Percentiles rank a stretch among this genome's conserved stretches.
These are phyloP conservation scores for Monopterus albus DNA, from an alignment of 2,113 vertebrate genomes.

Conservation along the genomic window DNA sequence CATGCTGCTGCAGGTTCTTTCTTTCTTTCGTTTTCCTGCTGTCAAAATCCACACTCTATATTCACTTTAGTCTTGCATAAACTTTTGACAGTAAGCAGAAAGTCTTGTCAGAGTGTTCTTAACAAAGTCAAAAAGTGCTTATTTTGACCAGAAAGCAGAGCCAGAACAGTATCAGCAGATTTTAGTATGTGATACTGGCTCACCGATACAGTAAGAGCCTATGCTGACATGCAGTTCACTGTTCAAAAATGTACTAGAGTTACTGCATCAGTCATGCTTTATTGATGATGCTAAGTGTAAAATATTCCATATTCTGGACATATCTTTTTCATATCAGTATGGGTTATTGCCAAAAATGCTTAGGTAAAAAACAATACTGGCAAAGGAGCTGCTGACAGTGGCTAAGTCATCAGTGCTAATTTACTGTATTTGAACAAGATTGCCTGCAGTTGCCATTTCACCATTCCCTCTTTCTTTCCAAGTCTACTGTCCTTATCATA, in stretches of 20 bases:
- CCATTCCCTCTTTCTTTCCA: slow-evolving; percentile 16
- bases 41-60: background rate
- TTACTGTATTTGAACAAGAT: slow-evolving; percentile 40
- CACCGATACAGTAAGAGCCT: too few species aligned
- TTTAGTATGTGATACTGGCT: background rate
- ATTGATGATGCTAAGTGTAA: too few species aligned
- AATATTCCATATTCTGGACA: too few species aligned
- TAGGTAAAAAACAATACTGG: too few species aligned
- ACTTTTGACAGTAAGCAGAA: background rate
- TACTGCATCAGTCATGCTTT: too few species aligned
- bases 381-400: slow-evolving; percentile 48
- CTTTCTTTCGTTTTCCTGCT: background rate
- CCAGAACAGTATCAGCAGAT: background rate
- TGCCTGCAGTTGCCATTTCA: slow-evolving; percentile 33
- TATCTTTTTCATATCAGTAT: too few species aligned
- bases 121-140: background rate
- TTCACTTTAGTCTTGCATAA: background rate
- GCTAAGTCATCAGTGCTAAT: slow-evolving; percentile 63
- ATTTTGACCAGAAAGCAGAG: background rate
- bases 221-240: too few species aligned
- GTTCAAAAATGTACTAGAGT: too few species aligned
- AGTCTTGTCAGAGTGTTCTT: background rate
- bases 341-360: too few species aligned
- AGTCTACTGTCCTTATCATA: background rate
- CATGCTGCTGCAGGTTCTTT: background rate